Base-by-base conservation (phyloP, 2,797 vertebrate species). In the Gadopsis marmoratus region DNA sequence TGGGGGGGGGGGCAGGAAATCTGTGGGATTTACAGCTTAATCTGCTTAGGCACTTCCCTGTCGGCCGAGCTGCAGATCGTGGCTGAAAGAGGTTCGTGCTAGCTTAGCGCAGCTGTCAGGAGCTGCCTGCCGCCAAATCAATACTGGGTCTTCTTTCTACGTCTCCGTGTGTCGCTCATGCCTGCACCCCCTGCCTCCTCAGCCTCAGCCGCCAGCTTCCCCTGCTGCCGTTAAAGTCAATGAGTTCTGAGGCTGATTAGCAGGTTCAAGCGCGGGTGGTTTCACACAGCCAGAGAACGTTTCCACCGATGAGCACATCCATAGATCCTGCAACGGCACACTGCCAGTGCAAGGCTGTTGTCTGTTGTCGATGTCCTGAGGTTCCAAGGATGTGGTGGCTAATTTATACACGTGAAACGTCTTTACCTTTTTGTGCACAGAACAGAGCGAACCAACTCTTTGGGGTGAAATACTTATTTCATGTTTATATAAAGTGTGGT, bases 71-170 rank as follows among this genome's bases (percentile, higher is more conserved):
- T 74, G 82, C 75, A 86, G 82, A 82, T 81, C 65, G 77, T 48
- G 76, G 76, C 74, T 66, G 86, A 86, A 82, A 72, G 80, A 71
- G 76, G 65, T 37, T 48, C 33, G 76, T 59, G 80, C 66, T 51
- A 65, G 83, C 79, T 89, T 89, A 84, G 78, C 61, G 68, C 84
- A 90, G 91, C 89, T 91, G 91, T 93, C 88, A 93, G 79, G 84
- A 84, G 83, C 78, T 78, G 84, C 88, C 73, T 78, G 90, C 86
- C 80, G 80, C 69, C 75, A 59, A 71, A 94, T 94, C 91, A 86
- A 94, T 93, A 91, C 54, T 13, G 29, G 29, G 58, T 74, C 82
- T 73, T 86, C 78, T 71, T 76, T 68, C 60, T 13, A 39, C 66
- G 35, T 64, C 69, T 45, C 21, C 8, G 48, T 6, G 31, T 60